These are phyloP conservation scores for Trichomycterus rosablanca DNA, from an alignment of 2,113 vertebrate genomes.

Conservation along the genomic window DNA sequence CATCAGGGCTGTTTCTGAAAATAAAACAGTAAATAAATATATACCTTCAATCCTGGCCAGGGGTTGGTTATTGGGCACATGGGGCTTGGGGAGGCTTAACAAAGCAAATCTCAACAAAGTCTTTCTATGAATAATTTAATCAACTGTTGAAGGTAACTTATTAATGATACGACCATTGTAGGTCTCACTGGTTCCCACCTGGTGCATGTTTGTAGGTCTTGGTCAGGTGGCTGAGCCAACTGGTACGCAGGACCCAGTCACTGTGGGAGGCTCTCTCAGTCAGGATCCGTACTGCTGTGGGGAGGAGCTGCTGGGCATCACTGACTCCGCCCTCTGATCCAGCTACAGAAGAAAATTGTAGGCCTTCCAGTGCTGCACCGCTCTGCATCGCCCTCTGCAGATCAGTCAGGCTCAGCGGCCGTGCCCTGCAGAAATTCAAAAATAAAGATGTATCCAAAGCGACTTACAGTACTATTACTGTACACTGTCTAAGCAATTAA, in stretches of 20 bases:
- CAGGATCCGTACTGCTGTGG: slow-evolving; percentile 77
- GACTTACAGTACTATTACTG: too few species aligned
- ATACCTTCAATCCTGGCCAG: too few species aligned
- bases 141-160: too few species aligned
- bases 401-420: slow-evolving; percentile 81
- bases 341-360: slow-evolving; percentile 65
- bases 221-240: slow-evolving; percentile 83
- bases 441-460: too few species aligned
- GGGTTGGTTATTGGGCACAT: too few species aligned
- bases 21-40: too few species aligned
- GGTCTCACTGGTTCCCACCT: slow-evolving; percentile 41
- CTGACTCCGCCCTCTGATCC: slow-evolving; percentile 59
- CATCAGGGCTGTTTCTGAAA: slow-evolving; percentile 68
- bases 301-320: slow-evolving; percentile 72
- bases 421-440: slow-evolving; percentile 67
- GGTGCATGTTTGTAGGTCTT: slow-evolving; percentile 71
- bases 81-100: too few species aligned
- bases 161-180: neutral
- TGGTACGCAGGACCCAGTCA: slow-evolving; percentile 87
- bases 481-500: too few species aligned
- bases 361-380: slow-evolving; percentile 66
- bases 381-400: slow-evolving; percentile 77
- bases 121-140: neutral
- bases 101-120: too few species aligned
- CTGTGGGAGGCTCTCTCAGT: slow-evolving; percentile 82